Evolutionary conservation across 2,888 invertebrate genomes (phyloP).

Genomic region (Dynastes maya): DNA sequence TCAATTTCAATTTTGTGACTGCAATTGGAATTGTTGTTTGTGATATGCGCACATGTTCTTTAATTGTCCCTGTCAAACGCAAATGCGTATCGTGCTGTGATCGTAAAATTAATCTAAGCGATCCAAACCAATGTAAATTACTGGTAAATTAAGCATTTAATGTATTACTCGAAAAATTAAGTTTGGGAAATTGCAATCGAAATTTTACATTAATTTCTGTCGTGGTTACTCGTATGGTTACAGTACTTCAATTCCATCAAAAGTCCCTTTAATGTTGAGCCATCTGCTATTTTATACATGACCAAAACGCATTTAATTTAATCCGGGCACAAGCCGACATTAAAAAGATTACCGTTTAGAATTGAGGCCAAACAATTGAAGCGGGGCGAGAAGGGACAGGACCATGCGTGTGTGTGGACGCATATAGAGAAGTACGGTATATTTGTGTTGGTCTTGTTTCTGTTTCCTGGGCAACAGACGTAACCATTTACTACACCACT

Average conservation of each 20-base stretch:
- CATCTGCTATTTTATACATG: slow-evolving; percentile 5
- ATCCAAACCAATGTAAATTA: too few species aligned
- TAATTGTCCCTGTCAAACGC: too few species aligned
- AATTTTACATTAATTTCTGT: neutral
- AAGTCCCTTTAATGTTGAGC: neutral
- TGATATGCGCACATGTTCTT: too few species aligned
- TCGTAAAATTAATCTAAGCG: too few species aligned
- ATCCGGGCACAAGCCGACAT: slow-evolving; percentile 27
- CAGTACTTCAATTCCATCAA: slow-evolving; percentile 4
- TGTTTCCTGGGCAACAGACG: slow-evolving; percentile 38
- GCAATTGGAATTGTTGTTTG: too few species aligned
- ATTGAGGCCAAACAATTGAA: slow-evolving; percentile 33
- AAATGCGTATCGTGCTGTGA: too few species aligned
- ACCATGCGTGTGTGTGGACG: slow-evolving; percentile 22
- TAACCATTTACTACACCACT: slow-evolving; percentile 21
- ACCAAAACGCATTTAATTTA: slow-evolving; percentile 36
- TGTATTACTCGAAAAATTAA: too few species aligned
- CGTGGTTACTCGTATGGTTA: neutral
- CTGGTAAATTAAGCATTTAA: too few species aligned
- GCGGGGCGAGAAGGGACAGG: neutral
- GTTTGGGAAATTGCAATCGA: too few species aligned
- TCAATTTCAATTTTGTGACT: too few species aligned
- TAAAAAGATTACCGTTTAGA: slow-evolving; percentile 43
- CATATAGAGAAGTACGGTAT: slow-evolving; percentile 10
- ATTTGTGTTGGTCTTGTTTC: slow-evolving; percentile 36